Evolutionary conservation across 2,797 vertebrate genomes (phyloP).

Genomic region (Clarias fuscus): DNA sequence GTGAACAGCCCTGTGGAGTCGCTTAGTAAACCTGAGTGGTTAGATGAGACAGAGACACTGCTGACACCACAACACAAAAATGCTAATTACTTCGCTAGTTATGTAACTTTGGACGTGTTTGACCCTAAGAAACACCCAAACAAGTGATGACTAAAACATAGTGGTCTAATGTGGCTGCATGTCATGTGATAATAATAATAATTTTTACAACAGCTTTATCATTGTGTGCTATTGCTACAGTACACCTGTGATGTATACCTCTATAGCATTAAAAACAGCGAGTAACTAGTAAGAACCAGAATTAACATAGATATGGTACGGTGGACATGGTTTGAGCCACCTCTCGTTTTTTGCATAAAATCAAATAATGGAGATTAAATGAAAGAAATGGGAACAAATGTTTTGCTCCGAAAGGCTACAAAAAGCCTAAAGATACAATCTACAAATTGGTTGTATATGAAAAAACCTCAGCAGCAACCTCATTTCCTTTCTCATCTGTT

Average conservation of each 20-base stretch:
- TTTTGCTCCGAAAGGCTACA: too few relatives aligned
- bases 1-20: constrained; percentile 26
- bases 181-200: not conserved
- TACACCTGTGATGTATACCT: not conserved
- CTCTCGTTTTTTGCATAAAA: too few relatives aligned
- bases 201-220: too few relatives aligned
- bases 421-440: too few relatives aligned
- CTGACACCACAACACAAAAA: constrained; percentile 27
- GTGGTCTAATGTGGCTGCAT: not conserved
- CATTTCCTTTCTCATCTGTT: too few relatives aligned
- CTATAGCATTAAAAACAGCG: not conserved
- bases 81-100: not conserved
- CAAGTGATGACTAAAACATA: not conserved
- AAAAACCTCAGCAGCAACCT: too few relatives aligned
- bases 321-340: too few relatives aligned
- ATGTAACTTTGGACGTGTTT: constrained; percentile 28
- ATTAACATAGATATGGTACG: too few relatives aligned
- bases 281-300: not conserved
- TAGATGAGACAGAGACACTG: constrained; percentile 27
- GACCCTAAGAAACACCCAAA: not conserved
- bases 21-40: not conserved
- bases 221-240: not conserved
- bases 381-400: too few relatives aligned
- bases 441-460: too few relatives aligned
- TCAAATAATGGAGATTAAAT: too few relatives aligned